Evolutionary conservation across 2,888 invertebrate genomes (phyloP), one percentile per base, ranked within the genome.

Genomic region (Gisinianus flammeolus): DNA sequence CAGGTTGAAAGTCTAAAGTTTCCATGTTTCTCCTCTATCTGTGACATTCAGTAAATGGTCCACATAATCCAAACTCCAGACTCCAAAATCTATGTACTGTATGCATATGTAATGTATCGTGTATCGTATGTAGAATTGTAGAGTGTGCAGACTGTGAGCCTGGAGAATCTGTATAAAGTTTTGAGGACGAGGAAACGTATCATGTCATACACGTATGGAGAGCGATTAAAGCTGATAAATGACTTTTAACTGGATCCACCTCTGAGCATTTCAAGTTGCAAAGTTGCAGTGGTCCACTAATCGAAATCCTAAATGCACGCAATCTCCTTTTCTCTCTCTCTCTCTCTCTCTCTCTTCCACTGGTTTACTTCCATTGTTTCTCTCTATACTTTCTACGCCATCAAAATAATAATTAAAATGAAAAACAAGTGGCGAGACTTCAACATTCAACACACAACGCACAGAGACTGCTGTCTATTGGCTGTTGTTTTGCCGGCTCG

Each of bases 141-240:
- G 2, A 44, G 12, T 44, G 16, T 44, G 44, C 44, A 44, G 19
- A 44, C 44, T 44, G 44, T 19, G 44, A n/a, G n/a, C n/a, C n/a
- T 2, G 12, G 44, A 44, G 6, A 44, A 44, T 2, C 8, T 2
- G 3, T 44, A 44, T 6, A 66, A 28, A 19, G 10, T 28, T 28
- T 19, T 26, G 66, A 28, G 12, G 2, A 66, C 10, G 26, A 19
- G 24, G 26, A 66, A 28, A 26, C 66, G 5, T 28, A 28, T 1
- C 26, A 22, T 69, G 35, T 44, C 35, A 24, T 22, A 69, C 52
- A 44, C 19, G 12, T 19, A 22, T 35, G 26, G 44, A 69, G 26
- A 69, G 26, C 52, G 52, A 69, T 69, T 69, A 69, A 52, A 56
- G 30, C 56, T 56, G 56, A 71, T 71, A 71, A 71, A 71, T 71